A percentile compares a stretch with the other conserved stretches of the same genome.
These are phyloP conservation scores for Glareola pratincola DNA, from an alignment of 2,113 vertebrate species.

Conservation along the genomic window DNA sequence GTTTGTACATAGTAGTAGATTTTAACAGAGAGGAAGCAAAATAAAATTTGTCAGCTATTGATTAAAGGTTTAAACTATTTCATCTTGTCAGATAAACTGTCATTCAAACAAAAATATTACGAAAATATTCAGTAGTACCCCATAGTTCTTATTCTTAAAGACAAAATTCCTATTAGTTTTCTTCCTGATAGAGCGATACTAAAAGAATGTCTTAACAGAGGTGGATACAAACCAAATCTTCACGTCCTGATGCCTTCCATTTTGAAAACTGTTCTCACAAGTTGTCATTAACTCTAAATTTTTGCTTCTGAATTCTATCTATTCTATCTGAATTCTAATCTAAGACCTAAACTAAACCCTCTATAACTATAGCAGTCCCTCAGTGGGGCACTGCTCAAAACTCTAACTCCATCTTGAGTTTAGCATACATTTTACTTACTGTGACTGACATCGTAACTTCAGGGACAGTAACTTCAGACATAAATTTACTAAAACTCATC, in stretches of 20 bases:
- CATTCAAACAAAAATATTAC: neutral
- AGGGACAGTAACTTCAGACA: neutral
- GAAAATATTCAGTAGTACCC: neutral
- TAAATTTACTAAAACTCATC: neutral
- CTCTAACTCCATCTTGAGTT: neutral
- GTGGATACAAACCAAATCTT: fast-evolving
- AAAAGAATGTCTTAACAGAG: neutral
- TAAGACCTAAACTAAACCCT: neutral
- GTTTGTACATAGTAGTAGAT: neutral
- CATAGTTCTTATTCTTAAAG: neutral
- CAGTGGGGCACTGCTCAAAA: neutral
- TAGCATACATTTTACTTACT: neutral
- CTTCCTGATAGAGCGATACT: neutral
- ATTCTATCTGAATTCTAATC: too few species aligned
- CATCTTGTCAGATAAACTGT: neutral
- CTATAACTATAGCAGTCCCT: neutral
- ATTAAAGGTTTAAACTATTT: neutral
- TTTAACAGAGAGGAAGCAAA: neutral
- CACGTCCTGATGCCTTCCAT: neutral
- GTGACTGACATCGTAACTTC: neutral
- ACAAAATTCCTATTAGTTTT: neutral
- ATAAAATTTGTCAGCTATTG: neutral
- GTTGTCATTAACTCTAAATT: neutral
- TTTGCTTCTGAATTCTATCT: neutral
- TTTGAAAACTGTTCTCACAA: neutral